Evolutionary conservation across 2,113 vertebrate species (phyloP).

Genomic region (Pagrus major): DNA sequence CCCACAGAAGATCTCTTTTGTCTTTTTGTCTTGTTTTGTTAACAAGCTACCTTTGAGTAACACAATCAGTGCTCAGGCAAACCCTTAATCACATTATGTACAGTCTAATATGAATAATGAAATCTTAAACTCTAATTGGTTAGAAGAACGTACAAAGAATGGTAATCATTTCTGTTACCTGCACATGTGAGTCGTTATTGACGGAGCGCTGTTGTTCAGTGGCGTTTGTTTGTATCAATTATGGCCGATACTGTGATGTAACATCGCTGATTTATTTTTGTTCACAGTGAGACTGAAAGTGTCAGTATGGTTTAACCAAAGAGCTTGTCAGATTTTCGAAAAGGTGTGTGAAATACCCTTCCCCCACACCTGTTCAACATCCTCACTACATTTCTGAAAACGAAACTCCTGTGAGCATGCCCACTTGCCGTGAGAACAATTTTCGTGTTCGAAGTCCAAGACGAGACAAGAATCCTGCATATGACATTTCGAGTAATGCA

Average conservation of each 20-base stretch:
- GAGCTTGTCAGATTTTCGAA: too few species aligned
- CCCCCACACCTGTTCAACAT: too few species aligned
- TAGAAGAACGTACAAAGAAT: conserved; percentile 30
- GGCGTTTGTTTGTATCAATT: conserved; percentile 23
- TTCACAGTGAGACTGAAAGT: conserved; percentile 23
- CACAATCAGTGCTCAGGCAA: conserved; percentile 61
- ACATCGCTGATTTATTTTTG: conserved; percentile 7
- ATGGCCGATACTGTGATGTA: not conserved
- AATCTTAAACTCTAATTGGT: conserved; percentile 53
- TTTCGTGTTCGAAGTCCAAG: too few species aligned
- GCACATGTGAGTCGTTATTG: conserved; percentile 33
- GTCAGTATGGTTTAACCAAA: not conserved
- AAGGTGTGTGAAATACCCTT: too few species aligned
- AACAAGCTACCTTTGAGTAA: conserved; percentile 36
- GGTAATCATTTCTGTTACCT: conserved; percentile 47
- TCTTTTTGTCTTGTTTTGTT: conserved; percentile 34
- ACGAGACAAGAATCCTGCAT: too few species aligned
- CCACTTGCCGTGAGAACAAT: too few species aligned
- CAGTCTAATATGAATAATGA: conserved; percentile 52
- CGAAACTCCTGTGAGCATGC: too few species aligned
- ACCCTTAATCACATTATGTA: conserved; percentile 62
- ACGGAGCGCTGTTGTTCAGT: not conserved
- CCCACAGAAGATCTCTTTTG: conserved; percentile 22
- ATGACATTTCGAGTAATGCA: too few species aligned
- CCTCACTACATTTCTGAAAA: too few species aligned